Evolutionary conservation across 2,888 invertebrate genomes (phyloP).

Genomic region (Endotricha flammealis): DNA sequence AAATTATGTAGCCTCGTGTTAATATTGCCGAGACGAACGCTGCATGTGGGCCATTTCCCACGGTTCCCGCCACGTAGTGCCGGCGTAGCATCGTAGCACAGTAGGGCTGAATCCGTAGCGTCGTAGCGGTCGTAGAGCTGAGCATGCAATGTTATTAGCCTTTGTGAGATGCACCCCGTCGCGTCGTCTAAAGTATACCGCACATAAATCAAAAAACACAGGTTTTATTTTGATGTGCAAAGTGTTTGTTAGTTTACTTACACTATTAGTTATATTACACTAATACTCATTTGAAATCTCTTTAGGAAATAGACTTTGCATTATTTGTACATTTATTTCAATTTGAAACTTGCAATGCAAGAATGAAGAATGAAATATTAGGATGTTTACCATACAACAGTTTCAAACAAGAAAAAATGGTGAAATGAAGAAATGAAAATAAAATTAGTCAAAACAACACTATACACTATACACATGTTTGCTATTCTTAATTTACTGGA

Average conservation of each 20-base stretch:
- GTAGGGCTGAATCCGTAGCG: constrained; percentile 17
- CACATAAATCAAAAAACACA: constrained; percentile 2
- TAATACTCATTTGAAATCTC: no score
- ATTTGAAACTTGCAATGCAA: no score
- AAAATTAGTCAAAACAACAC: no score
- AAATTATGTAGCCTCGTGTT: constrained; percentile 55
- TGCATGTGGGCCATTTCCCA: constrained; percentile 47
- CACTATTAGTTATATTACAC: no score
- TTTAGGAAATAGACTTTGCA: no score
- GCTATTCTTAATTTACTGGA: constrained; percentile 23
- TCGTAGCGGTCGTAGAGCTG: constrained; percentile 23
- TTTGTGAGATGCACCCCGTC: constrained; percentile 12
- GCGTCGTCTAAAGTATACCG: background rate
- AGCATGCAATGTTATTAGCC: constrained; percentile 26
- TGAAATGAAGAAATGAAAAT: no score
- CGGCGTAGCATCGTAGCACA: constrained; percentile 22
- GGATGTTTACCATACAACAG: no score
- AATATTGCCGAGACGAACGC: constrained; percentile 50
- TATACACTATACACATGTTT: background rate
- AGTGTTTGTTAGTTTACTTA: no score
- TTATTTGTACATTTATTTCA: no score
- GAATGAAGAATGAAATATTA: no score
- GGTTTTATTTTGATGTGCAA: no score
- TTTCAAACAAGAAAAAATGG: no score
- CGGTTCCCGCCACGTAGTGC: constrained; percentile 26